Evolutionary conservation across 35 echinoderm and acorn worm species (phyloP).

Genomic region (Amphiura filiformis): DNA sequence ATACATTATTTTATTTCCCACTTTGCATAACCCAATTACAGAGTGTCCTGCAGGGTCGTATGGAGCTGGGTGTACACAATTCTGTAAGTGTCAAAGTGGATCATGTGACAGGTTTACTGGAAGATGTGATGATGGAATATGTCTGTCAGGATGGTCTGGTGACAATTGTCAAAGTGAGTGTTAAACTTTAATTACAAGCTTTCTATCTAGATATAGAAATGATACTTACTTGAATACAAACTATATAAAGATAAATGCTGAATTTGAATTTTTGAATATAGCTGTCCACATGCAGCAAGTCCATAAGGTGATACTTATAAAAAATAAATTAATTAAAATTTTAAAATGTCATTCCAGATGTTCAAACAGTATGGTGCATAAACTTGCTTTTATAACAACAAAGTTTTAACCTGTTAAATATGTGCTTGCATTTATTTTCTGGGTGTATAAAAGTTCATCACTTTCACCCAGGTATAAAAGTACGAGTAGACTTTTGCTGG

Average conservation of each 20-base stretch:
- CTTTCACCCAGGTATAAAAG: too few relatives aligned
- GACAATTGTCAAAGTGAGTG: constrained; percentile 18
- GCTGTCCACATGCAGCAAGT: background rate
- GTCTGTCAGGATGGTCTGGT: background rate
- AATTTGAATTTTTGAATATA: background rate
- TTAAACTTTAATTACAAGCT: background rate
- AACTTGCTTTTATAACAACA: too few relatives aligned
- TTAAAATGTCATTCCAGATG: background rate
- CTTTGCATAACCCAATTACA: too few relatives aligned
- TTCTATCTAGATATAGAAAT: background rate
- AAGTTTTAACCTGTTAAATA: too few relatives aligned
- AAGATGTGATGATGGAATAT: background rate
- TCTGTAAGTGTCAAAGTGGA: constrained; percentile 23
- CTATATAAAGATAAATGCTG: background rate
- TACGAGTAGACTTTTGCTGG: too few relatives aligned
- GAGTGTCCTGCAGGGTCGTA: constrained; percentile 10
- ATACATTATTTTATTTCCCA: too few relatives aligned
- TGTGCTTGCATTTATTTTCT: too few relatives aligned
- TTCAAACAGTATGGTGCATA: too few relatives aligned
- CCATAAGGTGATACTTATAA: background rate
- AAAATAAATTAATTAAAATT: background rate
- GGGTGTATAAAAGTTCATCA: too few relatives aligned
- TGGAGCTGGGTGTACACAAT: constrained; percentile 47
- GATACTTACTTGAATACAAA: background rate
- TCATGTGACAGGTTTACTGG: constrained; percentile 23